These are phyloP conservation scores for Actias luna DNA, from an alignment of 2,888 invertebrate genomes.

Conservation along the genomic window DNA sequence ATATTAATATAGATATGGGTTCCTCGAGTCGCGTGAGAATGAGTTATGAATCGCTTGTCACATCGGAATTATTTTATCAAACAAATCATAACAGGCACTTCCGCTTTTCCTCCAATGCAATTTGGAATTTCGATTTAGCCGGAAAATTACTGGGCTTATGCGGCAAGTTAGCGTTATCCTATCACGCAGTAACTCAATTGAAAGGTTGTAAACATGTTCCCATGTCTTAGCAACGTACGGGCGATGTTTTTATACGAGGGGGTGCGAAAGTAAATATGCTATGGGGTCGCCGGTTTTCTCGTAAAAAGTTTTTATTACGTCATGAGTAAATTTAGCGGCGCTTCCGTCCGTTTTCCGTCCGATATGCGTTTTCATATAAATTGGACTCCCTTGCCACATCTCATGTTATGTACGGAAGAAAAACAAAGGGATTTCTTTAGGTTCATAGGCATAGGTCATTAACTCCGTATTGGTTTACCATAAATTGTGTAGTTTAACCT, in stretches of 20 bases:
- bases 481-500: too few species aligned
- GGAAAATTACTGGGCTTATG: not conserved
- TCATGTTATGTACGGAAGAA: not conserved
- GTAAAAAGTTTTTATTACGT: slow-evolving; percentile 18
- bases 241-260: slow-evolving; percentile 3
- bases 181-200: not conserved
- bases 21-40: too few species aligned
- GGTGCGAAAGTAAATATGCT: slow-evolving; percentile 10
- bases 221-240: not conserved
- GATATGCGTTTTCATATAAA: slow-evolving; percentile 7
- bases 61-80: not conserved
- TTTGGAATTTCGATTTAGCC: not conserved
- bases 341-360: slow-evolving; percentile 10
- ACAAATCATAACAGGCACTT: not conserved
- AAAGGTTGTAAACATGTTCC: not conserved
- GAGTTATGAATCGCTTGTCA: too few species aligned
- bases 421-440: slow-evolving; percentile 1
- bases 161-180: not conserved
- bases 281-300: slow-evolving; percentile 11
- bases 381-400: not conserved
- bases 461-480: not conserved
- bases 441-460: not conserved
- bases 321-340: slow-evolving; percentile 6
- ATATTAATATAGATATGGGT: too few species aligned
- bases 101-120: not conserved